These are phyloP conservation scores for Butastur rufipennis DNA, from an alignment of 2,113 vertebrate species.

Conservation along the genomic window DNA sequence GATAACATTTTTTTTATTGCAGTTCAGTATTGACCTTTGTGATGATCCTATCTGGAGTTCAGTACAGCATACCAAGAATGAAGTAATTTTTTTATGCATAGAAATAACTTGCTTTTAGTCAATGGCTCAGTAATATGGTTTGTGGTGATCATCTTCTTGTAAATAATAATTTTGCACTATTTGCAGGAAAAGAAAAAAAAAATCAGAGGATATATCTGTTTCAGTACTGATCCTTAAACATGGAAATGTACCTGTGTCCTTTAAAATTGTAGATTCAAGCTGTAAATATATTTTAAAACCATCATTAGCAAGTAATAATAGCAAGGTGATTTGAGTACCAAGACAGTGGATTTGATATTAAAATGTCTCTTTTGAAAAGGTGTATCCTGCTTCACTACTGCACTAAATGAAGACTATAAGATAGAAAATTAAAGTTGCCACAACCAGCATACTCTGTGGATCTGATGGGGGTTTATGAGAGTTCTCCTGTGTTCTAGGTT, in stretches of 20 bases:
- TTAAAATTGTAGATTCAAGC: not conserved
- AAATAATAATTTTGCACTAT: not conserved
- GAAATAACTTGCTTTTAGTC: not conserved
- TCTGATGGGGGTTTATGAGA: not conserved
- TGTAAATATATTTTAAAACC: not conserved
- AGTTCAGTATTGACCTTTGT: not conserved
- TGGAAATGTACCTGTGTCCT: not conserved
- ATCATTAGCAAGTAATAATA: not conserved
- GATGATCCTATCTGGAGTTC: not conserved
- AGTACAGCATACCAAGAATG: not conserved
- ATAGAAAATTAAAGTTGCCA: not conserved
- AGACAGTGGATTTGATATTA: not conserved
- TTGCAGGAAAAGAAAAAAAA: not conserved
- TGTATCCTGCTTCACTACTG: not conserved
- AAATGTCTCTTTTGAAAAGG: not conserved
- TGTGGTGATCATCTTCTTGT: not conserved
- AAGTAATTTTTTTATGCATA: not conserved
- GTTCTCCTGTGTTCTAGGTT: not conserved
- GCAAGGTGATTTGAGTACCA: not conserved
- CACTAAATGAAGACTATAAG: not conserved
- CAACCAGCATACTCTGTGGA: fast-evolving
- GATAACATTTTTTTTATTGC: not conserved
- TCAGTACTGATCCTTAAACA: not conserved
- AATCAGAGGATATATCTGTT: not conserved
- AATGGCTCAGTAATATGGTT: not conserved